Conservation (phyloP, 2,797 vertebrate species). For the Chaetophractus vellerosus region DNA sequence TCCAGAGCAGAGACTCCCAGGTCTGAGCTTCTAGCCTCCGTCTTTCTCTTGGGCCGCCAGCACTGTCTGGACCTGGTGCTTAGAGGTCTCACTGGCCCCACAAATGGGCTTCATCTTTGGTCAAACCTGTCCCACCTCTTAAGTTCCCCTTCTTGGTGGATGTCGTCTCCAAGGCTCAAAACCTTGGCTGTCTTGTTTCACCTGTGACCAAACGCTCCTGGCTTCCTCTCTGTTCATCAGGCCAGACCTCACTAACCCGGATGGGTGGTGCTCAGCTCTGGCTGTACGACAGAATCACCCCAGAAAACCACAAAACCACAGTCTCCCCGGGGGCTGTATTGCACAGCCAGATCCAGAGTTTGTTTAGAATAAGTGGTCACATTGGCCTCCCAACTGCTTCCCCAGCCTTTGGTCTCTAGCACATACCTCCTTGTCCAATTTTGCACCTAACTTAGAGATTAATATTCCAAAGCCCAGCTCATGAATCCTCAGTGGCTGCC, state of each 20-base stretch:
- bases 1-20: background rate
- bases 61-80: background rate
- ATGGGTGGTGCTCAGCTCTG: background rate
- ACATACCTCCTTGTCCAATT: background rate
- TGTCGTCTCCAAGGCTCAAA: background rate
- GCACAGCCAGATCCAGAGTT: background rate
- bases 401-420: background rate
- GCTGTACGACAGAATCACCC: background rate
- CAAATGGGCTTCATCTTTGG: background rate
- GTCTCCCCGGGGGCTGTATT: background rate
- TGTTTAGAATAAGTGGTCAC: background rate
- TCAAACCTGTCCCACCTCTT: background rate
- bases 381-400: background rate
- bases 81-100: background rate
- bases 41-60: background rate
- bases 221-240: background rate
- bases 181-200: background rate
- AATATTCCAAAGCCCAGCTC: conserved; percentile 3
- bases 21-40: background rate
- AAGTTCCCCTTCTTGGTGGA: background rate
- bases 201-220: background rate
- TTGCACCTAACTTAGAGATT: background rate
- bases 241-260: accelerated
- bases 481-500: background rate
- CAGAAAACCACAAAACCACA: background rate